These are phyloP conservation scores for Standfussiana lucernea DNA, from an alignment of 2,888 invertebrate genomes.

Conservation along the genomic window DNA sequence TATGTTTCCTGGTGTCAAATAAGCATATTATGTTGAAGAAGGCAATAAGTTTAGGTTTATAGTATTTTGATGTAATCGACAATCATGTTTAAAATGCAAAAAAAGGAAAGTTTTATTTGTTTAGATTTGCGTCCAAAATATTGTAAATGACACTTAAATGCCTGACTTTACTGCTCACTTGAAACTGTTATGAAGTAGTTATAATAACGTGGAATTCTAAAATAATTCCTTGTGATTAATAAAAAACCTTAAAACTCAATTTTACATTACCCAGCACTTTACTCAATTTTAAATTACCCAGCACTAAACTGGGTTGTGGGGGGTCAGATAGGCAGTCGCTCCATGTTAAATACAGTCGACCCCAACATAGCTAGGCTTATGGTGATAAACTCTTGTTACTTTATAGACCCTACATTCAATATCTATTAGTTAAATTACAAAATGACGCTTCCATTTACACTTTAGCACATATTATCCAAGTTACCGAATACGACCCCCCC, in stretches of 20 bases:
- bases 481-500: too few species aligned
- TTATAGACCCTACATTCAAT: background rate
- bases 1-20: background rate
- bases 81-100: background rate
- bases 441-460: slow-evolving; percentile 66
- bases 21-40: background rate
- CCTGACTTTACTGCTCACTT: background rate
- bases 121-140: background rate
- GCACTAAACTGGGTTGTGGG: background rate
- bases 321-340: background rate
- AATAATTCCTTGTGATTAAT: background rate
- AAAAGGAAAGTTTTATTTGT: background rate
- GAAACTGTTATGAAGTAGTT: background rate
- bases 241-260: background rate
- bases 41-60: background rate
- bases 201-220: background rate
- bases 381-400: background rate
- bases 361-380: background rate
- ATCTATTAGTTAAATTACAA: slow-evolving; percentile 15
- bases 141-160: background rate
- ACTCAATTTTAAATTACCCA: too few species aligned
- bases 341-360: background rate
- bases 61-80: background rate
- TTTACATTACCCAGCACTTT: background rate
- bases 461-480: slow-evolving; percentile 62